Evolutionary conservation across 2,797 vertebrate genomes (phyloP).

Genomic region (Orestias chungarensis): DNA sequence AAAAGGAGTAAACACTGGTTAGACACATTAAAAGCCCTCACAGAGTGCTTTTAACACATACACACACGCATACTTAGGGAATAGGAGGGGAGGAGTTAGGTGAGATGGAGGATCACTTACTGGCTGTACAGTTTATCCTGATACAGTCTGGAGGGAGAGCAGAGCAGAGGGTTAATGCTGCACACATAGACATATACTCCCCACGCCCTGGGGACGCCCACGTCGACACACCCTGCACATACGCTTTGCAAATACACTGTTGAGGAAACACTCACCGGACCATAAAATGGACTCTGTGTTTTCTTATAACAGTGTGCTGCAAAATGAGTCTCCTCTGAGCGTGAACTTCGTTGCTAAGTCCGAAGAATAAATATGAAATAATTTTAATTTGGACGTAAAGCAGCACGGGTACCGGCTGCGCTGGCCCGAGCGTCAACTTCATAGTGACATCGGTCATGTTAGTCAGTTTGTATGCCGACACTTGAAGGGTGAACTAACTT

Average conservation of each 20-base stretch:
- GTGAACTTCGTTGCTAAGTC: constrained; percentile 11
- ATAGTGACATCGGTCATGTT: constrained; percentile 65
- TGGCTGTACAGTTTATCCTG: constrained; percentile 99
- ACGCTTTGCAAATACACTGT: constrained; percentile 46
- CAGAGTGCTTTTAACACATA: too few relatives aligned
- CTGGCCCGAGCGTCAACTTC: constrained; percentile 65
- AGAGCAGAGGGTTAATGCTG: constrained; percentile 99
- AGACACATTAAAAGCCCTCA: constrained; percentile 42
- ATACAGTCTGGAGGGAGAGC: constrained; percentile 99
- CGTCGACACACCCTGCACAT: constrained; percentile 80
- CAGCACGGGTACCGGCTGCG: constrained; percentile 59
- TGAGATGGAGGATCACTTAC: constrained; percentile 92
- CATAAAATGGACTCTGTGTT: constrained; percentile 30
- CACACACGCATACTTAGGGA: constrained; percentile 46
- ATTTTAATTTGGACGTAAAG: constrained; percentile 25
- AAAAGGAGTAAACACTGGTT: constrained; percentile 44
- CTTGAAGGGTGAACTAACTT: constrained; percentile 3
- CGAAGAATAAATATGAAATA: not conserved
- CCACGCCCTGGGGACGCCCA: constrained; percentile 96
- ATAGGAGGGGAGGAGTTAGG: constrained; percentile 64
- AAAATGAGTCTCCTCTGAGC: constrained; percentile 10
- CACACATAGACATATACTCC: constrained; percentile 92
- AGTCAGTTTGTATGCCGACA: constrained; percentile 62
- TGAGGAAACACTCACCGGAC: constrained; percentile 55
- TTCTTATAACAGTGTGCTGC: constrained; percentile 32